Percentiles rank a stretch among this genome's conserved stretches.
phyloP scores from a whole-genome alignment of 2,113 vertebrate species.

The Formicarius rufipectus region DNA sequence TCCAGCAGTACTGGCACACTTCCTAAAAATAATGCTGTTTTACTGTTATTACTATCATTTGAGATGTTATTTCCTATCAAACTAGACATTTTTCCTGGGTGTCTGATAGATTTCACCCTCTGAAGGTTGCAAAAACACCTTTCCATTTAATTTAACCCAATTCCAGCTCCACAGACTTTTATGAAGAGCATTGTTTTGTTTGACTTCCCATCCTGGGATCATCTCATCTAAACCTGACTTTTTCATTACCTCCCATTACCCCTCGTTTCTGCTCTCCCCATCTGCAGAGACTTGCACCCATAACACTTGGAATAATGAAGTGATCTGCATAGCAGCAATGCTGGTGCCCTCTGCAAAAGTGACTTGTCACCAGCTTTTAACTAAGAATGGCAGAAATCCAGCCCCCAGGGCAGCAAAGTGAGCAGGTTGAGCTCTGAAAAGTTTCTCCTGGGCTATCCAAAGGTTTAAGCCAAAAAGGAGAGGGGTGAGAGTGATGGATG shows the following conservation, averaged over 20 bases:
- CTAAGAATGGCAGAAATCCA: not conserved
- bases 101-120: not conserved
- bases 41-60: not conserved
- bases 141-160: too few relatives aligned
- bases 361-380: not conserved
- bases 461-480: not conserved
- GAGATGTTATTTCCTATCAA: not conserved
- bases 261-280: conserved; percentile 24
- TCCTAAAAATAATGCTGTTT: not conserved
- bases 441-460: not conserved
- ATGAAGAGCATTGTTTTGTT: conserved; percentile 68
- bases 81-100: not conserved
- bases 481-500: not conserved
- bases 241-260: conserved; percentile 72
- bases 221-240: conserved; percentile 63
- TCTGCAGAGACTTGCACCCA: conserved; percentile 36
- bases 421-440: not conserved
- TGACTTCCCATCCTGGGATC: conserved; percentile 52
- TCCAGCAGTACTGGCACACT: not conserved
- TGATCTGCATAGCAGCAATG: conserved; percentile 18
- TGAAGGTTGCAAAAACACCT: not conserved
- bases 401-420: not conserved
- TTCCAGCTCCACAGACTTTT: conserved; percentile 45
- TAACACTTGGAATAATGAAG: conserved; percentile 62
- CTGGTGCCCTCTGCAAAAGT: not conserved